Conservation (phyloP, 2,797 vertebrate genomes). For the Lutjanus argentimaculatus region DNA sequence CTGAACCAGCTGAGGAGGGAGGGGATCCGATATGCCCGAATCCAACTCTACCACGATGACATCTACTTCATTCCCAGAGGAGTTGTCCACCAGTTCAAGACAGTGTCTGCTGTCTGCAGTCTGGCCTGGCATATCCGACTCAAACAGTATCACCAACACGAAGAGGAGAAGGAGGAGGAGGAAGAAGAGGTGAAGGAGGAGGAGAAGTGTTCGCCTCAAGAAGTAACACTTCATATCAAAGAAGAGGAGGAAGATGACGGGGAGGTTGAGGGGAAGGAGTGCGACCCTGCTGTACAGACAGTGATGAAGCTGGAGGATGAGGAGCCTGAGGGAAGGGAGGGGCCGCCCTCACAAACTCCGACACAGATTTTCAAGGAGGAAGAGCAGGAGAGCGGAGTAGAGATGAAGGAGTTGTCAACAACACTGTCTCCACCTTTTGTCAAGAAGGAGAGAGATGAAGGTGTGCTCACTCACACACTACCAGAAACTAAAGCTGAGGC, state of each 20-base stretch:
- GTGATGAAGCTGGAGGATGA: slow-evolving; percentile 55
- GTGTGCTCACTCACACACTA: slow-evolving; percentile 33
- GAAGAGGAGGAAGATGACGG: slow-evolving; percentile 64
- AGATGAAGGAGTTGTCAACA: slow-evolving; percentile 46
- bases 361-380: slow-evolving; percentile 68
- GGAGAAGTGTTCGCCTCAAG: slow-evolving; percentile 25
- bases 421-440: slow-evolving; percentile 31
- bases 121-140: slow-evolving; percentile 98
- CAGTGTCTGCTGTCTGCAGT: slow-evolving; percentile 97
- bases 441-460: slow-evolving; percentile 68
- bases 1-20: slow-evolving; percentile 98
- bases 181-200: slow-evolving; percentile 39
- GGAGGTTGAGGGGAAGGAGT: slow-evolving; percentile 41
- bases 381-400: slow-evolving; percentile 47
- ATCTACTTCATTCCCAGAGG: slow-evolving; percentile 99
- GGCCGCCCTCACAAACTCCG: slow-evolving; percentile 24
- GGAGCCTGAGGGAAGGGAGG: slow-evolving; percentile 41
- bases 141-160: slow-evolving; percentile 89
- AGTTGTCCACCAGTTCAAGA: slow-evolving; percentile 99
- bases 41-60: slow-evolving; percentile 98
- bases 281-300: slow-evolving; percentile 40
- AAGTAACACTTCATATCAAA: slow-evolving; percentile 59
- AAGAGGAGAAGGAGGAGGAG: slow-evolving; percentile 70
- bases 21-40: slow-evolving; percentile 97
- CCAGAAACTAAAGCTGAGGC: slow-evolving; percentile 58